Evolutionary conservation across 1,140 invertebrate species (phyloP).

Genomic region (Bemisia tabaci): DNA sequence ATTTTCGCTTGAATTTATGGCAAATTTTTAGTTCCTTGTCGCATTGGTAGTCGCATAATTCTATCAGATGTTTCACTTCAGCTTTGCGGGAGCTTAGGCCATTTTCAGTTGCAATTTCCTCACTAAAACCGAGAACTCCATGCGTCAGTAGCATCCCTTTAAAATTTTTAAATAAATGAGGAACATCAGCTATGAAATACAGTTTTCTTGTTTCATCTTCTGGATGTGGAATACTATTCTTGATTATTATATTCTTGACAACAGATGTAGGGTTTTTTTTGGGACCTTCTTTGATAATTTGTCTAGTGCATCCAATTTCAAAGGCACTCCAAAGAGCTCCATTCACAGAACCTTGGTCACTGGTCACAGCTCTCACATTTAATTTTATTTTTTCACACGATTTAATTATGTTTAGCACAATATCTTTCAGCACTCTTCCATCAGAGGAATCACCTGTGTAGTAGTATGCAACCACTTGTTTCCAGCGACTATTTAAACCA

Average conservation of each 20-base stretch:
- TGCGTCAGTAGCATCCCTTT: conserved; percentile 1
- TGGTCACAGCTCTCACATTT: neutral
- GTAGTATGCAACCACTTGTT: conserved; percentile 8
- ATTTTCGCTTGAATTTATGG: neutral
- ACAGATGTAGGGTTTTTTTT: too few species aligned
- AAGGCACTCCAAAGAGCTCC: neutral
- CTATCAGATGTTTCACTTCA: neutral
- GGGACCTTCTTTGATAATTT: neutral
- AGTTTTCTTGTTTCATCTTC: neutral
- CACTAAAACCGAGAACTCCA: conserved; percentile 3
- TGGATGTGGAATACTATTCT: conserved; percentile 7
- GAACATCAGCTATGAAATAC: conserved; percentile 7
- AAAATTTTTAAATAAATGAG: conserved; percentile 4
- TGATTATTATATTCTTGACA: neutral
- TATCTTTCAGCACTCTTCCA: neutral
- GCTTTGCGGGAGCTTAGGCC: neutral
- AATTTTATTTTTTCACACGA: neutral
- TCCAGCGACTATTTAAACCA: conserved; percentile 6
- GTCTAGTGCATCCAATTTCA: neutral
- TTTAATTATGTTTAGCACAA: conserved; percentile 2
- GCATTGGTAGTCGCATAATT: neutral
- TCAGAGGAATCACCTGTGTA: neutral
- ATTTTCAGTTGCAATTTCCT: neutral
- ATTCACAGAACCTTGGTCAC: conserved; percentile 2
- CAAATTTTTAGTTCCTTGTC: neutral